phyloP scores from a whole-genome alignment of 30 jellyfish, hydroid and myxozoan species.

The Aurelia sp. region DNA sequence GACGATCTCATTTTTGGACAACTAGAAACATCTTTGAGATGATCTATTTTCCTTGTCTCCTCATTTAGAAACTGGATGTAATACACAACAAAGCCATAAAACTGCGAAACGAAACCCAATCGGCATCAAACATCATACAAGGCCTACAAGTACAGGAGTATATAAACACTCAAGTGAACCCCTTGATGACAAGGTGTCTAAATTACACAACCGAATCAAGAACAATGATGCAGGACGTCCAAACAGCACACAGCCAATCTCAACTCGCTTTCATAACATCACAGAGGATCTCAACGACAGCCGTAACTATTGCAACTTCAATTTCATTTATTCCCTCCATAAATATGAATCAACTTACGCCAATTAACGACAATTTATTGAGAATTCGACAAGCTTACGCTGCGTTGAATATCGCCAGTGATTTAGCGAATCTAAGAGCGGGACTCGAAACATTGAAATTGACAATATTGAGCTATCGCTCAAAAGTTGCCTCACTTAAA shows the following conservation, averaged over 20 bases:
- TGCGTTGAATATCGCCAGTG: slow-evolving; percentile 51
- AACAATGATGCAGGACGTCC: background rate
- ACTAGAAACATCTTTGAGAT: no score
- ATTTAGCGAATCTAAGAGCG: slow-evolving; percentile 32
- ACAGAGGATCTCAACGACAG: slow-evolving; percentile 13
- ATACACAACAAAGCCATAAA: slow-evolving; percentile 32
- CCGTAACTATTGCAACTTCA: slow-evolving; percentile 3
- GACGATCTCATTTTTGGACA: no score
- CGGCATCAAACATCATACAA: slow-evolving; percentile 41
- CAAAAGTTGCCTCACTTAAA: slow-evolving; percentile 26
- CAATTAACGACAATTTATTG: slow-evolving; percentile 42
- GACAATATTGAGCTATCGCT: slow-evolving; percentile 21
- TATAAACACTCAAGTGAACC: slow-evolving; percentile 36
- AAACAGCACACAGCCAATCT: slow-evolving; percentile 33
- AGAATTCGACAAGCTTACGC: slow-evolving; percentile 45
- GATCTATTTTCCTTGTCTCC: no score
- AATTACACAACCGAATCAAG: slow-evolving; percentile 52
- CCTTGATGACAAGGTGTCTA: slow-evolving; percentile 58
- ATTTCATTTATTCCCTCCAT: slow-evolving; percentile 35
- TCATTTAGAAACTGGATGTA: slow-evolving; percentile 37
- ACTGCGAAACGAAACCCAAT: slow-evolving; percentile 40
- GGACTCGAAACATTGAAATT: slow-evolving; percentile 29
- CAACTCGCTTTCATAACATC: slow-evolving; percentile 39
- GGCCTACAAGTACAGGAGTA: slow-evolving; percentile 54
- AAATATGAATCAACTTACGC: slow-evolving; percentile 44